phyloP scores from a whole-genome alignment of 2,113 vertebrate genomes.

The Arizona elegans region DNA sequence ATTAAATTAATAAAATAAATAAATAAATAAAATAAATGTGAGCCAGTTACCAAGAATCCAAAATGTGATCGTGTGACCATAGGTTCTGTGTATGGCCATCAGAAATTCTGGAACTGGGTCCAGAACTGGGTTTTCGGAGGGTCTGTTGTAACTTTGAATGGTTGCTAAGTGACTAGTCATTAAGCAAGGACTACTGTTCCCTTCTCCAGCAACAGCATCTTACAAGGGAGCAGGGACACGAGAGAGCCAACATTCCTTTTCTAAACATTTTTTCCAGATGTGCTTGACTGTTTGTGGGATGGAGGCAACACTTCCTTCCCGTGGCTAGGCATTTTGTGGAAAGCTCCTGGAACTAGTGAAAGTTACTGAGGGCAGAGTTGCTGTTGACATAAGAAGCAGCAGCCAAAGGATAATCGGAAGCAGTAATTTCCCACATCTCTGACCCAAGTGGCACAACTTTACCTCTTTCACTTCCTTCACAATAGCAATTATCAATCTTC shows the following conservation, averaged over 20 bases:
- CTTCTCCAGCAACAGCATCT: neutral
- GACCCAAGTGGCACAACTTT: neutral
- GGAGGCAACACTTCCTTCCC: no score
- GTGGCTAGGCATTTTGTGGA: neutral
- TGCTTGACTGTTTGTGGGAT: neutral
- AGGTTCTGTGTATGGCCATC: no score
- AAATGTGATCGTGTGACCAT: no score
- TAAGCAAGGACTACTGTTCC: neutral
- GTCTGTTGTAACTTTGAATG: no score
- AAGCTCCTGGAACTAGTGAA: neutral
- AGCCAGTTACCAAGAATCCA: no score
- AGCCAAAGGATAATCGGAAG: neutral
- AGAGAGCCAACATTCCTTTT: neutral
- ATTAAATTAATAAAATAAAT: no score
- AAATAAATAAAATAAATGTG: no score
- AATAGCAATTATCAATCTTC: conserved; percentile 89
- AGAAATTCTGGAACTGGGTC: no score
- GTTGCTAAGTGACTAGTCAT: no score
- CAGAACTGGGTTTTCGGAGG: no score
- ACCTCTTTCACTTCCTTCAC: conserved; percentile 89
- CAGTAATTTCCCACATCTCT: neutral
- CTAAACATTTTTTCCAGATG: neutral
- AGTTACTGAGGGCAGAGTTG: neutral
- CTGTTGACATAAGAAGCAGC: neutral
- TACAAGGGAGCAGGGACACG: neutral